phyloP scores from a whole-genome alignment of 2,888 invertebrate genomes.

The Oasisia sp. region DNA sequence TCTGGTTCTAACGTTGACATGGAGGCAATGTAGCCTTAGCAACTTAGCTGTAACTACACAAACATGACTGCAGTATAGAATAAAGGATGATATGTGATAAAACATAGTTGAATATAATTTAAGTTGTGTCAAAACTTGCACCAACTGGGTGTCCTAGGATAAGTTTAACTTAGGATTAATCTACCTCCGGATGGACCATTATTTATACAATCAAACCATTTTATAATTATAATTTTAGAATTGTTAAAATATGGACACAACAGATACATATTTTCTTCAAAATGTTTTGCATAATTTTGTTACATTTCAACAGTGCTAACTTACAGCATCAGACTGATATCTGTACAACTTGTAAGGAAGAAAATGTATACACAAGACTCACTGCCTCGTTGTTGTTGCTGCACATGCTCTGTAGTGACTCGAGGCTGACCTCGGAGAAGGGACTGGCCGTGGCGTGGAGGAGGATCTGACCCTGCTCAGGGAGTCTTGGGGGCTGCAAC shows the following conservation, averaged over 20 bases:
- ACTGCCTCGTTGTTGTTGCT: slow-evolving; percentile 55
- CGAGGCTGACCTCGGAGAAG: slow-evolving; percentile 48
- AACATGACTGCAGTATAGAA: background rate
- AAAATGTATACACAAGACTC: slow-evolving; percentile 28
- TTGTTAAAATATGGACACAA: background rate
- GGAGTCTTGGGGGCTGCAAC: background rate
- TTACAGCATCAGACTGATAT: background rate
- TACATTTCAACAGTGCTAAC: background rate
- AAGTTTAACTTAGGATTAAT: background rate
- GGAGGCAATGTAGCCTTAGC: background rate
- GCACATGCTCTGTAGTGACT: slow-evolving; percentile 58
- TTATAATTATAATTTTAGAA: background rate
- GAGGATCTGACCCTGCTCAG: background rate
- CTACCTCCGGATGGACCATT: background rate
- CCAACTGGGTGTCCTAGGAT: background rate
- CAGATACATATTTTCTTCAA: background rate
- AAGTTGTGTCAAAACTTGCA: background rate
- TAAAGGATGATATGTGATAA: too few relatives aligned
- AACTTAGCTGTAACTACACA: background rate
- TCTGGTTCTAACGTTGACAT: background rate
- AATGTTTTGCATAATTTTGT: background rate
- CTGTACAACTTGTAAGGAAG: background rate
- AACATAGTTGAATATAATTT: background rate
- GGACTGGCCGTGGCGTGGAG: slow-evolving; percentile 17
- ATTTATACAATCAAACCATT: background rate